Evolutionary conservation across 2,888 invertebrate species (phyloP), one percentile per base, ranked within the genome.

Genomic region (Harpalus rufipes): DNA sequence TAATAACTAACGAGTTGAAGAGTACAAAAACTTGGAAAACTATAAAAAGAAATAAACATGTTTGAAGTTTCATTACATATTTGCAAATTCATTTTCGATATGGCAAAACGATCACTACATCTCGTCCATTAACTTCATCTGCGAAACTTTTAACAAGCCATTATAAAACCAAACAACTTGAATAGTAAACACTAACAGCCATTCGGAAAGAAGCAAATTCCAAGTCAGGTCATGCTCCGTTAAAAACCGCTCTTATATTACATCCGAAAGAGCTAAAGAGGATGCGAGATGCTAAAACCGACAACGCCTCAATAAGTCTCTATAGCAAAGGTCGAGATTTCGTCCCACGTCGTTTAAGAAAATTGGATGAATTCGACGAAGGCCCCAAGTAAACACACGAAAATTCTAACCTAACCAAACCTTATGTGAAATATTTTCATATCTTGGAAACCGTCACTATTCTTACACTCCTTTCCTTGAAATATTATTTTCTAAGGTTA

Each of bases 111-210:
- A 74, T 74, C 72, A 74, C 51, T 74, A 44, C 7, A 44, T 7
- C 68, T 74, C 68, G 14, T 21, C 72, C 44, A 74, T 74, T 74
- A 44, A 74, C 44, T 44, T 74, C 51, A 74, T 74, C 72, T 74
- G 41, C 10, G 44, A 44, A 74, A 74, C 72, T 74, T 74, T 74
- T 44, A 74, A 74, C 44, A 74, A 74, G 72, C 72, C 41, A 74
- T 74, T 44, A 44, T 51, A 74, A 51, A 74, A 74, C 72, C 41
- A 44, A 74, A 74, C 72, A 74, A 44, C 72, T 74, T 44, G 41
- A 44, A 74, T 74, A 44, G 72, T 74, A 74, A 74, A 74, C 51
- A 74, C 72, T 74, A 74, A 74, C 72, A 74, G 16, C 68, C 32
- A 39, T 41, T 16, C 21, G 44, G 18, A 44, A 44, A 74, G 44